Evolutionary conservation across 2,797 vertebrate genomes (phyloP).

Genomic region (Onychomys leucogaster): DNA sequence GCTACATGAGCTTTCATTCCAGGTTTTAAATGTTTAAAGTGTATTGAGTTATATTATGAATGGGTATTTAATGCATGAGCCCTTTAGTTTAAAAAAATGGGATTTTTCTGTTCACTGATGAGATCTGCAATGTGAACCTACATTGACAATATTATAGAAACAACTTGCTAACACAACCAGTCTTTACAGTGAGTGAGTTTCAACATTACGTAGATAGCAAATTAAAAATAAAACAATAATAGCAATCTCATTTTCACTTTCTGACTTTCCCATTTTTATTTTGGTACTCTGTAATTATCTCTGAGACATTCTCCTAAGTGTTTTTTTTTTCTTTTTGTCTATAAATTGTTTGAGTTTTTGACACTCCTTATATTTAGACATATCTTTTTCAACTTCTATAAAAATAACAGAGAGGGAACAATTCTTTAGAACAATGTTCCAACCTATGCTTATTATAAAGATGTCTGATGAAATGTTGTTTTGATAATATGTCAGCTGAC

Average conservation of each 20-base stretch:
- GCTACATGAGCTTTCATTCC: neutral
- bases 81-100: conserved; percentile 30
- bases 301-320: conserved; percentile 36
- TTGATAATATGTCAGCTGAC: neutral
- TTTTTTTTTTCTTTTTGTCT: conserved; percentile 64
- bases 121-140: neutral
- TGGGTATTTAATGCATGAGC: conserved; percentile 39
- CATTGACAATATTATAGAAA: conserved; percentile 19
- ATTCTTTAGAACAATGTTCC: conserved; percentile 29
- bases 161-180: conserved; percentile 40
- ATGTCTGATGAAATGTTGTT: neutral
- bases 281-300: conserved; percentile 78
- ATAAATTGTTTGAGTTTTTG: conserved; percentile 73
- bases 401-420: conserved; percentile 42
- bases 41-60: neutral
- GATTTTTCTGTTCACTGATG: conserved; percentile 43
- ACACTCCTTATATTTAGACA: conserved; percentile 21
- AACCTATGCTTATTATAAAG: conserved; percentile 33
- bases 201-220: conserved; percentile 73
- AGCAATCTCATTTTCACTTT: conserved; percentile 70
- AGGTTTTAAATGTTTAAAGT: neutral
- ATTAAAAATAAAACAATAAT: conserved; percentile 75
- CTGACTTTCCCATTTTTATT: conserved; percentile 80
- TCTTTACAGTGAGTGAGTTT: conserved; percentile 36
- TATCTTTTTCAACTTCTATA: conserved; percentile 62